phyloP scores from a whole-genome alignment of 2,888 invertebrate species.

The Petrolisthes cinctipes region DNA sequence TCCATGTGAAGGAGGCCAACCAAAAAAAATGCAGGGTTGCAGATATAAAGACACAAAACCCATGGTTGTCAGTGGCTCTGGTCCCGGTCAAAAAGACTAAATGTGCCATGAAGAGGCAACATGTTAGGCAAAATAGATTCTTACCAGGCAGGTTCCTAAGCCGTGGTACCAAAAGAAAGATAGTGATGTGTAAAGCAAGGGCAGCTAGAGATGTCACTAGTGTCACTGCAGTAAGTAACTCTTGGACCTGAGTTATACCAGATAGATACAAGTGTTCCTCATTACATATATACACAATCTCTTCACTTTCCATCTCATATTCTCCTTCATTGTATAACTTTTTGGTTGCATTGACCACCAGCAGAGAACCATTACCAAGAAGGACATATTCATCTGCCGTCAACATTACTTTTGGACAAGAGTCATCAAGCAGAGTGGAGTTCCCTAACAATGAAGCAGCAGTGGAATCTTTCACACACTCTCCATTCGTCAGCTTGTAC shows the following conservation, averaged over 20 bases:
- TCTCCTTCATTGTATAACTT: slow-evolving; percentile 61
- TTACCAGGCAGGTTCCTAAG: slow-evolving; percentile 70
- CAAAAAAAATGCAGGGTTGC: slow-evolving; percentile 70
- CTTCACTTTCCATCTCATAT: slow-evolving; percentile 66
- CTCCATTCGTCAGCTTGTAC: slow-evolving; percentile 59
- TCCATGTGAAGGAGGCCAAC: slow-evolving; percentile 72
- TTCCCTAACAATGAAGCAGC: slow-evolving; percentile 5
- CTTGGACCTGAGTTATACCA: slow-evolving; percentile 66
- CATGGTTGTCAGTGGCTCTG: slow-evolving; percentile 33
- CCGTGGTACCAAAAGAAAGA: slow-evolving; percentile 68
- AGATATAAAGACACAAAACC: slow-evolving; percentile 67
- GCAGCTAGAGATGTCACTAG: slow-evolving; percentile 69
- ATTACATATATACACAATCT: slow-evolving; percentile 67
- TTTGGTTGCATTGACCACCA: slow-evolving; percentile 65
- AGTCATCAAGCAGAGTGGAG: slow-evolving; percentile 48
- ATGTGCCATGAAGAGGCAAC: slow-evolving; percentile 70
- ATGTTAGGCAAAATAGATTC: slow-evolving; percentile 69
- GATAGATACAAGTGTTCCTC: slow-evolving; percentile 51
- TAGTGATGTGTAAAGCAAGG: slow-evolving; percentile 68
- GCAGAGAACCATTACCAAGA: slow-evolving; percentile 63
- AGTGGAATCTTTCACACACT: slow-evolving; percentile 40
- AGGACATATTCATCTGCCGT: slow-evolving; percentile 63
- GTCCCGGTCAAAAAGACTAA: slow-evolving; percentile 68
- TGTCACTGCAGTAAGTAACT: slow-evolving; percentile 68
- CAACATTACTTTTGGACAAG: slow-evolving; percentile 66